Evolutionary conservation across 2,113 vertebrate species (phyloP), one percentile per base, ranked within the genome.

Genomic region (Rhinoptilus africanus): DNA sequence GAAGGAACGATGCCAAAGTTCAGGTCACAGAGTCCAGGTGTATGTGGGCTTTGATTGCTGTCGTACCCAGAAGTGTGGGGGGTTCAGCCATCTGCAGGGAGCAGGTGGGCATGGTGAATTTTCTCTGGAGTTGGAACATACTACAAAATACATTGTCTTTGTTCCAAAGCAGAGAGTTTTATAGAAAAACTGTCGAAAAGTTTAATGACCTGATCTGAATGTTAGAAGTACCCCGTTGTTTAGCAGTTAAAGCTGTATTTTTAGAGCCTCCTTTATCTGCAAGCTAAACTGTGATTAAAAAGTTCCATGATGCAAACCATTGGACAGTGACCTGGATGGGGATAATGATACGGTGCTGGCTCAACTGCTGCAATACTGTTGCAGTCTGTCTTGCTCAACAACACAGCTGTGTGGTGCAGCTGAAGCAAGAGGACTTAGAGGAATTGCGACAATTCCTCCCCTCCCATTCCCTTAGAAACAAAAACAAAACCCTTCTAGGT

Each of bases 381-480:
- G 95, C 86, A 62, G 54, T 7, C 50, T 68, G 80, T 75, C 85
- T 96, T 96, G 93, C 90, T 63, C 88, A 95, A 97, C 84, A 69
- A 50, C 78, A 34, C 89, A 94, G 95, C 90, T 96, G 82, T 12
- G 41, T n/a, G 41, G 27, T 86, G 72, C 82, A 96, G 95, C 96
- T 96, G 92, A 95, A 83, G 90, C 82, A 96, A 96, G 88, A 96
- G 79, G 53, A 50, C 68, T 88, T 69, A 50, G 35, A 93, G 89
- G 84, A 72, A 88, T 95, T 94, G 89, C 18, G 20, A 77, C 96
- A 96, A 54, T 60, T 79, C 87, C 45, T 93, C 80, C 64, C 84
- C 77, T 95, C 87, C 92, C 85, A 39, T 91, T 94, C 80, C 83
- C 81, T 78, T 94, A 47, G 94, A 93, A 95, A 96, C 95, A 62